Evolutionary conservation across 2,888 invertebrate genomes (phyloP).

Genomic region (Pelosia muscerda): DNA sequence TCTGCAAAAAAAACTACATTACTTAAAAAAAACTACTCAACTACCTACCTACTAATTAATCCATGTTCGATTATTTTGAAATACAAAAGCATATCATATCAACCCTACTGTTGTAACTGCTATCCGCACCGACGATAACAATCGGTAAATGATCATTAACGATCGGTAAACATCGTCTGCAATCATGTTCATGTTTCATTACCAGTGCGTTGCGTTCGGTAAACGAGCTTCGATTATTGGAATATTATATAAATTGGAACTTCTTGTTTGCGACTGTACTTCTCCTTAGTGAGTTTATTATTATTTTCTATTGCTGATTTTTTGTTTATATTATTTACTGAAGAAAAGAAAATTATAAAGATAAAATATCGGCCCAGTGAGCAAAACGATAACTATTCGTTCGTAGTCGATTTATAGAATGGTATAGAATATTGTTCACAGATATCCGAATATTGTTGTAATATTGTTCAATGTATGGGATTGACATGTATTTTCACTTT

Average conservation of each 20-base stretch:
- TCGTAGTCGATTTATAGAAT: no score
- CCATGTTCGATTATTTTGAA: conserved; percentile 4
- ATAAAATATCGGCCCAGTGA: no score
- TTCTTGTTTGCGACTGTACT: conserved; percentile 43
- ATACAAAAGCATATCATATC: conserved; percentile 32
- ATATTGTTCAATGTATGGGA: no score
- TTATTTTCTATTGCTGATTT: not conserved
- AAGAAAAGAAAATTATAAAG: no score
- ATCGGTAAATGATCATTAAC: conserved; percentile 60
- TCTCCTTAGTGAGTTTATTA: conserved; percentile 29
- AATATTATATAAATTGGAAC: conserved; percentile 49
- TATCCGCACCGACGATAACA: conserved; percentile 45
- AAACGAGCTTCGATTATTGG: conserved; percentile 44
- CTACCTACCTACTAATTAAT: not conserved
- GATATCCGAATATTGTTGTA: no score
- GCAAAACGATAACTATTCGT: no score
- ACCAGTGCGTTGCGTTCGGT: conserved; percentile 41
- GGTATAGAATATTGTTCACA: no score
- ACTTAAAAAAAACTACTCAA: not conserved
- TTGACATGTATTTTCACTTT: no score
- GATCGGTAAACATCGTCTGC: conserved; percentile 59
- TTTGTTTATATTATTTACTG: not conserved
- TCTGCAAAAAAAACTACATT: not conserved
- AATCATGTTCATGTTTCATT: conserved; percentile 55
- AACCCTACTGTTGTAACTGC: conserved; percentile 36